Percentiles rank a stretch among this genome's conserved stretches.
Conservation (phyloP, 2,113 vertebrate species). For the Geococcyx californianus region DNA sequence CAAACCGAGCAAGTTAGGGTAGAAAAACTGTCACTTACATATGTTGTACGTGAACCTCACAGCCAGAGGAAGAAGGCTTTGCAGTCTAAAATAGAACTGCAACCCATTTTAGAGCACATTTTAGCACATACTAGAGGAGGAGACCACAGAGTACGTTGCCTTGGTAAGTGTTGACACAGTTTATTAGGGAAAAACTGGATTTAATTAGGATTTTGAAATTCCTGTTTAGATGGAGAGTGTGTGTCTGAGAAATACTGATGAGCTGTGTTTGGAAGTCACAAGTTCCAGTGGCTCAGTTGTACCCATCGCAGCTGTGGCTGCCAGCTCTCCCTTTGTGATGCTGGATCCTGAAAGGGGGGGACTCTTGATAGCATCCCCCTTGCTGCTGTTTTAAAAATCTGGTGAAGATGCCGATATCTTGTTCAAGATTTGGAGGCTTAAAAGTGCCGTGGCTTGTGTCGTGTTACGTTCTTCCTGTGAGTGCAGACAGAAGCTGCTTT, state of each 20-base stretch:
- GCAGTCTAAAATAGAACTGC: neutral
- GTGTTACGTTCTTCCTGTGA: accelerated
- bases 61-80: neutral
- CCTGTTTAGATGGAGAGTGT: neutral
- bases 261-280: neutral
- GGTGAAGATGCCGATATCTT: neutral
- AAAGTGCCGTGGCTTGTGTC: neutral
- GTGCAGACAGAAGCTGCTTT: neutral
- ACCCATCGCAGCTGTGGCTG: accelerated
- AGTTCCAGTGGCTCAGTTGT: neutral
- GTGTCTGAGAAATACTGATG: neutral
- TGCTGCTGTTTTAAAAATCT: neutral
- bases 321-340: neutral
- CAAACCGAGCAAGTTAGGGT: neutral
- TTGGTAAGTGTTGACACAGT: neutral
- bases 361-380: neutral
- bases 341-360: neutral
- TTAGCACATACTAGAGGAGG: neutral
- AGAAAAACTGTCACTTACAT: neutral
- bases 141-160: neutral
- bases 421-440: neutral
- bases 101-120: neutral
- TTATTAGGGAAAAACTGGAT: neutral
- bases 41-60: neutral
- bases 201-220: neutral